A percentile compares a stretch with the other conserved stretches of the same genome.
phyloP scores from a whole-genome alignment of 2,888 invertebrate species.

The Taphrorychus bicolor region DNA sequence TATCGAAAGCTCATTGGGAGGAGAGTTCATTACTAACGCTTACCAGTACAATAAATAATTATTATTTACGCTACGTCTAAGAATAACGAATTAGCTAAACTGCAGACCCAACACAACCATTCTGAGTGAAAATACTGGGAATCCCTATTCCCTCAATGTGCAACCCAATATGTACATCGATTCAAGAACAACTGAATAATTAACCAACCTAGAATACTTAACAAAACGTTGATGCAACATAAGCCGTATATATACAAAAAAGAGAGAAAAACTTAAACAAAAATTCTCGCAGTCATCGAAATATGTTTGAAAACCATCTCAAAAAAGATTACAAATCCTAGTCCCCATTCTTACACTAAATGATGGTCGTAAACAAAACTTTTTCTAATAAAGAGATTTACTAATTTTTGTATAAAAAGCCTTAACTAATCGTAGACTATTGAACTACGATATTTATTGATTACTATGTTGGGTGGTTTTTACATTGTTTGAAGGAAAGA shows the following conservation, averaged over 20 bases:
- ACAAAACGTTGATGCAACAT: conserved; percentile 14
- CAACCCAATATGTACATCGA: background rate
- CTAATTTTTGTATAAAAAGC: no score
- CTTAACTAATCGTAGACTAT: no score
- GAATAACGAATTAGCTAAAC: background rate
- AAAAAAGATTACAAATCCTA: conserved; percentile 2
- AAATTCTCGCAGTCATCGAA: conserved; percentile 18
- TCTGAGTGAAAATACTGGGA: background rate
- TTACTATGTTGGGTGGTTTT: no score
- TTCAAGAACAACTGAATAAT: conserved; percentile 20
- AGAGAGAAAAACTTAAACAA: conserved; percentile 21
- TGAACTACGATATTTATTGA: no score
- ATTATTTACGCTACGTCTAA: background rate
- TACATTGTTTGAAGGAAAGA: no score
- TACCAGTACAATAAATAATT: background rate
- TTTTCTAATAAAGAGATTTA: no score
- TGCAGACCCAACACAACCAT: background rate
- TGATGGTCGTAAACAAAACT: background rate
- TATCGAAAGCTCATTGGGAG: background rate
- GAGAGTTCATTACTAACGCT: background rate
- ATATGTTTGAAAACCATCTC: conserved; percentile 21
- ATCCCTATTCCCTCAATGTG: background rate
- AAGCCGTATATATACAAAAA: conserved; percentile 21
- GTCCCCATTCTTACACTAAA: background rate
- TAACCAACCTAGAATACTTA: no score